A percentile compares a stretch with the other conserved stretches of the same genome.
Conservation (phyloP, 2,797 vertebrate species). For the Dipus sagitta region DNA sequence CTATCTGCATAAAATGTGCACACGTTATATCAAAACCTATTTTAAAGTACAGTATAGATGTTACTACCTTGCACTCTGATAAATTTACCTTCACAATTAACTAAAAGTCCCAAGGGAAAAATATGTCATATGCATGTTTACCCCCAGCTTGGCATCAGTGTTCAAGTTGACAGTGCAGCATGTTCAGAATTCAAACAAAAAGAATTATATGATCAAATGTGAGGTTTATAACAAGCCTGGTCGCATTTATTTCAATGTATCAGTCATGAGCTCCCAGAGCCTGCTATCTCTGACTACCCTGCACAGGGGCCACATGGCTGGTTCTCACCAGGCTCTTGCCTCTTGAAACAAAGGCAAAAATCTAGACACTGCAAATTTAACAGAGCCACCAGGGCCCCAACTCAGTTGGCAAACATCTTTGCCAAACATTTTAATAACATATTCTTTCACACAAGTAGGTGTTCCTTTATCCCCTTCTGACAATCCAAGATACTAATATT, state of each 20-base stretch:
- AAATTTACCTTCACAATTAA: slow-evolving; percentile 10
- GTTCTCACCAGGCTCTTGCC: neutral
- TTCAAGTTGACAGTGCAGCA: slow-evolving; percentile 12
- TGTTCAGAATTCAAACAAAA: slow-evolving; percentile 6
- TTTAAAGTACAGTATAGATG: slow-evolving; percentile 26
- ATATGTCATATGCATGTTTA: neutral
- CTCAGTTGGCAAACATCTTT: neutral
- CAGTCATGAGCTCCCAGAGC: neutral
- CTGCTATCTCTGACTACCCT: neutral
- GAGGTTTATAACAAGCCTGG: neutral
- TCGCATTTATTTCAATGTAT: neutral
- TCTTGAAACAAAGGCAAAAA: neutral
- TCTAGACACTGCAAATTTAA: neutral
- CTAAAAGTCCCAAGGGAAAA: slow-evolving; percentile 10
- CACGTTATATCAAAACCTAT: neutral
- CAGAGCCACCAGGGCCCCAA: neutral
- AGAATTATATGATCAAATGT: neutral
- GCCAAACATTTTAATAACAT: neutral
- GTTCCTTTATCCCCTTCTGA: neutral
- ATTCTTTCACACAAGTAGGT: neutral
- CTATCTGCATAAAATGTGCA: neutral
- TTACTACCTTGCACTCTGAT: slow-evolving; percentile 31
- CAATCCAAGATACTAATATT: neutral
- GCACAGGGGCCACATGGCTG: neutral
- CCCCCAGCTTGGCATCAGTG: neutral